Conservation (phyloP, 35 echinoderm and acorn worm species). For the Apostichopus japonicus region DNA sequence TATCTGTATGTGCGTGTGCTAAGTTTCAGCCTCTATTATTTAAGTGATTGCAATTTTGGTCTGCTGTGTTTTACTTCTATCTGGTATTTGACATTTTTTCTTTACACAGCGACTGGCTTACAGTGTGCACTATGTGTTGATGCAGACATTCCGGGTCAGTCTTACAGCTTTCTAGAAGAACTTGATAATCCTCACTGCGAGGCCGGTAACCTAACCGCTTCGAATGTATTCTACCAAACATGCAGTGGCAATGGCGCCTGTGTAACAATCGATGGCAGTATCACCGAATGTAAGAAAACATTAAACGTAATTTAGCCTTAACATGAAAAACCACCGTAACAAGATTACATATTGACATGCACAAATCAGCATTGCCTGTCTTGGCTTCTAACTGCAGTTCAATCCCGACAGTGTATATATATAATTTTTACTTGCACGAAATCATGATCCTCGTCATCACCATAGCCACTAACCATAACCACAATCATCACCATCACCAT, state of each 20-base stretch:
- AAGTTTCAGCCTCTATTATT: too few species aligned
- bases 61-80: neutral
- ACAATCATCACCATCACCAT: neutral
- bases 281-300: constrained; percentile 12
- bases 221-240: neutral
- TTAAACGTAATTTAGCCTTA: neutral
- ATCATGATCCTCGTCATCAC: neutral
- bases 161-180: too few species aligned
- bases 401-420: neutral
- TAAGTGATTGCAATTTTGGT: too few species aligned
- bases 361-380: too few species aligned
- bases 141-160: neutral
- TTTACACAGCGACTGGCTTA: neutral
- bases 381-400: too few species aligned
- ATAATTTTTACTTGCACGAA: too few species aligned
- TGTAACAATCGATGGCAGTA: neutral
- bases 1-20: too few species aligned
- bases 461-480: neutral
- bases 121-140: constrained; percentile 17
- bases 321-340: neutral
- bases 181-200: constrained; percentile 35
- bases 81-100: neutral
- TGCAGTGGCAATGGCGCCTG: constrained; percentile 18
- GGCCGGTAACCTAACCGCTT: neutral
- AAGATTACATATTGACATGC: neutral